phyloP scores from a whole-genome alignment of 2,888 invertebrate genomes.

The Druceiella hillmani region DNA sequence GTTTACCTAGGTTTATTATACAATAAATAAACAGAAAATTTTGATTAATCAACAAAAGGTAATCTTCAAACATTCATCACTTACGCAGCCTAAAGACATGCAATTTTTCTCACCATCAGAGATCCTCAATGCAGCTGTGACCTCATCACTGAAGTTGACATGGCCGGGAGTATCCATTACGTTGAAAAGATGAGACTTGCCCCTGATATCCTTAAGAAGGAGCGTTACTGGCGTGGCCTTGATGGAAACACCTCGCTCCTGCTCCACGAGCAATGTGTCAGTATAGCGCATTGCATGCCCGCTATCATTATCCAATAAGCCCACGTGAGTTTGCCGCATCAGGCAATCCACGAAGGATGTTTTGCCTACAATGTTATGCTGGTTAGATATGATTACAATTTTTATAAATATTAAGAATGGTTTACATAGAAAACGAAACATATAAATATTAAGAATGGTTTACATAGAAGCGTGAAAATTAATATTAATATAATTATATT shows the following conservation, averaged over 20 bases:
- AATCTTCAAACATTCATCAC: not conserved
- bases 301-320: constrained; percentile 65
- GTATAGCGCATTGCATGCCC: constrained; percentile 85
- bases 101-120: constrained; percentile 53
- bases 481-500: no score
- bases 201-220: constrained; percentile 87
- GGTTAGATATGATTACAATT: no score
- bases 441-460: no score
- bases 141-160: constrained; percentile 99
- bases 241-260: constrained; percentile 94
- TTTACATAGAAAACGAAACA: no score
- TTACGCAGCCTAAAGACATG: not conserved
- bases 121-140: constrained; percentile 91
- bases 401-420: no score
- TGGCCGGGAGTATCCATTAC: constrained; percentile 98
- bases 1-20: no score
- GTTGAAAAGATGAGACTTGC: constrained; percentile 95
- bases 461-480: no score
- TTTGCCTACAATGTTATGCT: constrained; percentile 66
- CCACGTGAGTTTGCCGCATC: constrained; percentile 95
- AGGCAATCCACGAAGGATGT: constrained; percentile 97
- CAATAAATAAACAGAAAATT: no score
- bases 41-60: no score
- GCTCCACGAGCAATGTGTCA: constrained; percentile 95
- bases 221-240: constrained; percentile 95